phyloP scores from a whole-genome alignment of 2,888 invertebrate species.

The Agrochola litura region DNA sequence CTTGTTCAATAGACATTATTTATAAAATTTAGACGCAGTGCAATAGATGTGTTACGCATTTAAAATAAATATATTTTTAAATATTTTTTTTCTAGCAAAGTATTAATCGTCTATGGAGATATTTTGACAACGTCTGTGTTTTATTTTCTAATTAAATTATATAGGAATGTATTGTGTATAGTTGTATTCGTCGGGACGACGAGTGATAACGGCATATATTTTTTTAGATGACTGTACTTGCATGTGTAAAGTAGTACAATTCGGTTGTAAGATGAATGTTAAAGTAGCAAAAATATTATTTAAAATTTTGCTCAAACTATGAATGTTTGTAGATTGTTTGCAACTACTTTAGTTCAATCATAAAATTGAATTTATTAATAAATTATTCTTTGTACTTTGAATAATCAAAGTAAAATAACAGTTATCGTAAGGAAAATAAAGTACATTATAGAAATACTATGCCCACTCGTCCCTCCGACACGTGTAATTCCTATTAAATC shows the following conservation, averaged over 20 bases:
- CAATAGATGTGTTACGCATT: slow-evolving; percentile 67
- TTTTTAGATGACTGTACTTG: slow-evolving; percentile 52
- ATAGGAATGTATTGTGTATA: slow-evolving; percentile 64
- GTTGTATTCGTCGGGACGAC: slow-evolving; percentile 54
- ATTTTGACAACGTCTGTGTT: slow-evolving; percentile 60
- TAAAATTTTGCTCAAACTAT: slow-evolving; percentile 52
- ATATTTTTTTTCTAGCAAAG: slow-evolving; percentile 62
- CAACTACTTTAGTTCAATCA: slow-evolving; percentile 19
- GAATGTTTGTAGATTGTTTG: slow-evolving; percentile 24
- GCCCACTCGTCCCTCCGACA: slow-evolving; percentile 64
- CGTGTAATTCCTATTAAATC: slow-evolving; percentile 87
- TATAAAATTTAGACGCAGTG: slow-evolving; percentile 56
- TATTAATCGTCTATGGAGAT: slow-evolving; percentile 66
- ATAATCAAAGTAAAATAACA: slow-evolving; percentile 23
- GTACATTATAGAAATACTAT: slow-evolving; percentile 66
- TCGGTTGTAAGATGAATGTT: slow-evolving; percentile 37
- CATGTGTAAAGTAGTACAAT: slow-evolving; percentile 47
- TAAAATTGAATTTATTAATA: slow-evolving; percentile 5
- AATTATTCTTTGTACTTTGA: background rate
- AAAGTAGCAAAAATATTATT: slow-evolving; percentile 46
- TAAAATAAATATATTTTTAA: slow-evolving; percentile 65
- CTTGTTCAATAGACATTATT: slow-evolving; percentile 44
- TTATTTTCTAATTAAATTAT: slow-evolving; percentile 63
- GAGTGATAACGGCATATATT: slow-evolving; percentile 53
- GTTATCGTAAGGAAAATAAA: slow-evolving; percentile 45